These are phyloP conservation scores for Crypturellus undulatus DNA, from an alignment of 2,113 vertebrate genomes.

Conservation along the genomic window DNA sequence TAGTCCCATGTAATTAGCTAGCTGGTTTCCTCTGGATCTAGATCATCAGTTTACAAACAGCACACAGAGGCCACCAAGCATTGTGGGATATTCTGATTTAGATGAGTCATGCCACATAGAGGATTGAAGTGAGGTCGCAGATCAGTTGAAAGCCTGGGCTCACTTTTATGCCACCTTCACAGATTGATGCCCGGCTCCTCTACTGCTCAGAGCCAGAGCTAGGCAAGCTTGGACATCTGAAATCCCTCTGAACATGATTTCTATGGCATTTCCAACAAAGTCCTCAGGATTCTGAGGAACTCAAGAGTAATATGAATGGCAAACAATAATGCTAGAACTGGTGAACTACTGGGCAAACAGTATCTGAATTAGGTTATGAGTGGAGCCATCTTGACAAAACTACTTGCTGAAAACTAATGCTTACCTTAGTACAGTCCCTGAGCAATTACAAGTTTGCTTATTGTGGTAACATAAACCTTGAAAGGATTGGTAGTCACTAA, in stretches of 20 bases:
- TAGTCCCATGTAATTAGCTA: background rate
- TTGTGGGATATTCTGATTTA: background rate
- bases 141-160: background rate
- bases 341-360: background rate
- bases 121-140: background rate
- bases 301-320: background rate
- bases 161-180: background rate
- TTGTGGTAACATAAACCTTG: background rate
- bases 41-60: background rate
- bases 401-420: background rate
- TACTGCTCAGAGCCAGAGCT: background rate
- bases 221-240: accelerated
- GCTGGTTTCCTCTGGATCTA: background rate
- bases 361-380: background rate
- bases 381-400: background rate
- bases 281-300: background rate
- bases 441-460: background rate
- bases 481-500: background rate
- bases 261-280: background rate
- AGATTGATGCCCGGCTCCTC: accelerated
- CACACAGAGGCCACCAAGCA: background rate
- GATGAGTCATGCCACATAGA: background rate
- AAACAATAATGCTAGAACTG: background rate
- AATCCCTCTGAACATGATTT: background rate
- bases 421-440: background rate